phyloP scores from a whole-genome alignment of 2,797 vertebrate genomes.

The Melanotaenia trifasciata region DNA sequence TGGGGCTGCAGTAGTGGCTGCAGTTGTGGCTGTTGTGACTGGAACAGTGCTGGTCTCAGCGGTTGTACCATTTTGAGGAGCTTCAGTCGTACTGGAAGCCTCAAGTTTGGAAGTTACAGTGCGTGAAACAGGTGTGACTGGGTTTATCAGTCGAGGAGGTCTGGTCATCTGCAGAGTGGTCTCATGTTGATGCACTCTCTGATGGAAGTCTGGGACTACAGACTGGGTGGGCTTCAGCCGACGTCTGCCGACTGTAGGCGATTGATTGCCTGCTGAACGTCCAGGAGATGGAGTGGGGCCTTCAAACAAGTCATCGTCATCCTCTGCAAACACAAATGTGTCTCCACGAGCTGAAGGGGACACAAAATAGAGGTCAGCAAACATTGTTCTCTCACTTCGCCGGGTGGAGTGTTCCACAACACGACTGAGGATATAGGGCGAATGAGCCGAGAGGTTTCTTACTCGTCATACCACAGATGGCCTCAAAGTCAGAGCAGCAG shows the following conservation, averaged over 20 bases:
- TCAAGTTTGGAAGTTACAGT: neutral
- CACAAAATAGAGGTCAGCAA: neutral
- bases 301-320: constrained; percentile 67
- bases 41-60: constrained; percentile 35
- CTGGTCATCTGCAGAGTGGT: constrained; percentile 49
- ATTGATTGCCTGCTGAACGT: fast-evolving
- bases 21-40: constrained; percentile 34
- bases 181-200: neutral
- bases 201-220: constrained; percentile 27
- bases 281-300: constrained; percentile 18
- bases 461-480: constrained; percentile 86
- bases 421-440: neutral
- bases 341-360: constrained; percentile 89
- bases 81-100: neutral
- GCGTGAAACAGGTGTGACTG: neutral
- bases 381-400: neutral
- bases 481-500: constrained; percentile 90
- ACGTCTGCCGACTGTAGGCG: neutral
- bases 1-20: constrained; percentile 30
- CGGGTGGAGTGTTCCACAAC: neutral
- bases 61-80: neutral
- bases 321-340: constrained; percentile 89
- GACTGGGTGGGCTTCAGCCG: constrained; percentile 9
- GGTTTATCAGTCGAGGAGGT: constrained; percentile 5
- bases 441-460: constrained; percentile 39